These are phyloP conservation scores for Odontamblyopus rebecca DNA, from an alignment of 2,797 vertebrate genomes.

Conservation along the genomic window DNA sequence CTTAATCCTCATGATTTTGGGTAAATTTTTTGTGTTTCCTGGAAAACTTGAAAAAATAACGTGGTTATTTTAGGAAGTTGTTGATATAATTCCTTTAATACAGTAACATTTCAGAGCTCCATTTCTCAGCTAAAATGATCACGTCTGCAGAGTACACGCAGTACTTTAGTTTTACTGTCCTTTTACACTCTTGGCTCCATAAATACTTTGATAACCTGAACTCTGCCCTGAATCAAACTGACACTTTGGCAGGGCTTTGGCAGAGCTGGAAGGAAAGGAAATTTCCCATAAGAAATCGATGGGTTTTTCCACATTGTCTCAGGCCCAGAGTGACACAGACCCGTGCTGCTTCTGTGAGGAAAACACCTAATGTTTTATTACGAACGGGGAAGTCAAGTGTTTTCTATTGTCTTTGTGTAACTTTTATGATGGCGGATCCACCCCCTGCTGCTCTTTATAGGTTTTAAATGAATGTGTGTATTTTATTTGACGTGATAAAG, in stretches of 20 bases:
- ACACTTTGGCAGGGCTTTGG: constrained; percentile 11
- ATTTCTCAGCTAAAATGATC: too few relatives aligned
- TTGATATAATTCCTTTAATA: too few relatives aligned
- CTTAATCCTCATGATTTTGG: too few relatives aligned
- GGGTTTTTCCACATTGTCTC: background rate
- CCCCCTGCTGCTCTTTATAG: too few relatives aligned
- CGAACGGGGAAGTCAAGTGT: background rate
- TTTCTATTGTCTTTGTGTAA: background rate
- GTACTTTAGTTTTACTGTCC: background rate
- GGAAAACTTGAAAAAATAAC: too few relatives aligned
- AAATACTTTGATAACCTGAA: constrained; percentile 17
- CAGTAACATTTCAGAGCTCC: too few relatives aligned
- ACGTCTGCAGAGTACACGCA: too few relatives aligned
- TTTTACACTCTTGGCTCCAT: constrained; percentile 6
- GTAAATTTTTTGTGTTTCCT: too few relatives aligned
- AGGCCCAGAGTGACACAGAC: background rate
- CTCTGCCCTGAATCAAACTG: constrained; percentile 12
- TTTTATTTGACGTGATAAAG: too few relatives aligned
- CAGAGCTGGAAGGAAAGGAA: constrained; percentile 10
- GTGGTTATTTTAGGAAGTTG: too few relatives aligned
- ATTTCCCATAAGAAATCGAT: background rate
- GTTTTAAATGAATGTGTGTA: too few relatives aligned
- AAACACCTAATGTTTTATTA: background rate
- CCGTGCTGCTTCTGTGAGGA: background rate
- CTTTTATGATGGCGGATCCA: too few relatives aligned